phyloP scores from a whole-genome alignment of 2,797 vertebrate genomes.

The Coregonus ussuriensis region DNA sequence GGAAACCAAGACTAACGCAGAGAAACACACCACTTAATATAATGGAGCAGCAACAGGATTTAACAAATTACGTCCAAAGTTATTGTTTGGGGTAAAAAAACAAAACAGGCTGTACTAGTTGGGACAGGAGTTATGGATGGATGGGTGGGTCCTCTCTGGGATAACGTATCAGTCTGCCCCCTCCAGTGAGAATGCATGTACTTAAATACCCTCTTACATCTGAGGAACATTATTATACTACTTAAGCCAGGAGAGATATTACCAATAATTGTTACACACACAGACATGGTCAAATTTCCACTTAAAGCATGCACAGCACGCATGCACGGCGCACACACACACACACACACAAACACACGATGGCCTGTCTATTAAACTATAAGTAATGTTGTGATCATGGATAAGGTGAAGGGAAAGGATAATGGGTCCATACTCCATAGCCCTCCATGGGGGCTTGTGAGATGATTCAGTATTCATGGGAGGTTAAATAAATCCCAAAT shows the following conservation, averaged over 20 bases:
- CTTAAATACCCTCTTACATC: conserved; percentile 23
- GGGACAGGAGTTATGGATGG: no score
- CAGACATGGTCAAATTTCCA: not conserved
- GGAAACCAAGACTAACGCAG: conserved; percentile 1
- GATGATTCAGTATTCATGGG: conserved; percentile 49
- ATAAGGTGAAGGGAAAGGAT: conserved; percentile 25
- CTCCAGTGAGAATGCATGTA: conserved; percentile 20
- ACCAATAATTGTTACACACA: not conserved
- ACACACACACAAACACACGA: not conserved
- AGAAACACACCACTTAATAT: conserved; percentile 41
- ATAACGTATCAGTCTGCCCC: conserved; percentile 22
- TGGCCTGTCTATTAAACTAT: no score
- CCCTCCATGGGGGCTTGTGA: conserved; percentile 6
- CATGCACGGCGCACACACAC: no score
- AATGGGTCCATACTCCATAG: conserved; percentile 35
- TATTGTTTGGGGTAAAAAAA: conserved; percentile 8
- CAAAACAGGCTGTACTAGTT: conserved; percentile 17
- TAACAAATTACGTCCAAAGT: conserved; percentile 45
- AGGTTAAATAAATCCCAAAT: conserved; percentile 53
- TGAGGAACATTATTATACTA: conserved; percentile 18
- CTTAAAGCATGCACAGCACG: not conserved
- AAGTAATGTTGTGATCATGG: not conserved
- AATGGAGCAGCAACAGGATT: conserved; percentile 39
- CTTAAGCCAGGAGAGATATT: not conserved
- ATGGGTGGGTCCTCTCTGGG: conserved; percentile 12